Percentiles rank a stretch among this genome's conserved stretches.
These are phyloP conservation scores for Diarsia brunnea DNA, from an alignment of 2,888 invertebrate species.

Conservation along the genomic window DNA sequence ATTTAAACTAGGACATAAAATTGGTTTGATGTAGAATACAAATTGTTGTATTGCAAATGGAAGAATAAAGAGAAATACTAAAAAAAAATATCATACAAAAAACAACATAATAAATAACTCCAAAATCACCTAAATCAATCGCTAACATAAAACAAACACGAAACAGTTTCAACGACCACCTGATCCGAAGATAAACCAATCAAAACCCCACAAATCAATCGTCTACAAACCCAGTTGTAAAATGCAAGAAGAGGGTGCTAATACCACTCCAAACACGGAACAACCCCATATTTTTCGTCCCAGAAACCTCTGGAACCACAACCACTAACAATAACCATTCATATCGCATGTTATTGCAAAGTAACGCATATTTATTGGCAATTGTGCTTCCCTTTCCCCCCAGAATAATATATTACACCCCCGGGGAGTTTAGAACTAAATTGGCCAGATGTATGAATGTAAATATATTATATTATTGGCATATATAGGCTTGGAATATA, in stretches of 20 bases:
- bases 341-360: slow-evolving; percentile 75
- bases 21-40: not conserved
- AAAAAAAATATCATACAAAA: not conserved
- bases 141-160: slow-evolving; percentile 14
- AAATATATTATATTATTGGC: slow-evolving; percentile 67
- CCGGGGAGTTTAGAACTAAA: slow-evolving; percentile 70
- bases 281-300: slow-evolving; percentile 59
- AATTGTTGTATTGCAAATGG: not conserved
- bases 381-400: slow-evolving; percentile 69
- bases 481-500: slow-evolving; percentile 34
- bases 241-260: slow-evolving; percentile 53
- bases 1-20: not conserved
- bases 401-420: slow-evolving; percentile 67
- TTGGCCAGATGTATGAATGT: slow-evolving; percentile 73
- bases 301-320: slow-evolving; percentile 55
- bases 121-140: not conserved
- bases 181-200: slow-evolving; percentile 45
- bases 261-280: slow-evolving; percentile 42
- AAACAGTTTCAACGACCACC: slow-evolving; percentile 20
- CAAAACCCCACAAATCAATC: slow-evolving; percentile 58
- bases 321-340: slow-evolving; percentile 71
- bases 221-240: slow-evolving; percentile 33
- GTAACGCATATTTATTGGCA: slow-evolving; percentile 77
- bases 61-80: not conserved
- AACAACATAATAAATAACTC: not conserved